A percentile compares a stretch with the other conserved stretches of the same genome.
phyloP scores from a whole-genome alignment of 2,113 vertebrate species.

The Potamarius usumacintae region DNA sequence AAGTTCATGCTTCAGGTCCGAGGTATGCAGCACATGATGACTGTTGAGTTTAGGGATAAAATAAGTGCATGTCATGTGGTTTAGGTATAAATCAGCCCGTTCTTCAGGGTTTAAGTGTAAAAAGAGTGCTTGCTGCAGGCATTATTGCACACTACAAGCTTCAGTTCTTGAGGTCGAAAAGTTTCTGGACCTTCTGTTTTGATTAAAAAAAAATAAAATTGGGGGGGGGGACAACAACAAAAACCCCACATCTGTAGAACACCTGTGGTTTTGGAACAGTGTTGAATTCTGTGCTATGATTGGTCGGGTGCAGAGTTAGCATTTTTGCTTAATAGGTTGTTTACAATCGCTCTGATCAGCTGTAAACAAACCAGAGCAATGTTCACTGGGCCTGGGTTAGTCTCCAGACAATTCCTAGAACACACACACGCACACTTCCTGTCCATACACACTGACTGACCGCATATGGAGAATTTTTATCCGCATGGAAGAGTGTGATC shows the following conservation, averaged over 20 bases:
- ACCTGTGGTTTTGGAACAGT: conserved; percentile 44
- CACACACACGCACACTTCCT: background rate
- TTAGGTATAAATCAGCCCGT: background rate
- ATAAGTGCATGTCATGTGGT: background rate
- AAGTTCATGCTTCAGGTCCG: too few species aligned
- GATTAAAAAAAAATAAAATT: background rate
- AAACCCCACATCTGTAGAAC: conserved; percentile 50
- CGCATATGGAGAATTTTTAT: background rate
- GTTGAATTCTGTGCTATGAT: conserved; percentile 43
- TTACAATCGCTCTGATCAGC: conserved; percentile 33
- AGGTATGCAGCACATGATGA: too few species aligned
- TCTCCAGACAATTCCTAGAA: background rate
- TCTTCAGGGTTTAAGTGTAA: background rate
- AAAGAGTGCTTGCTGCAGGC: background rate
- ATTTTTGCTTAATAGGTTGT: conserved; percentile 26
- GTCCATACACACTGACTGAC: background rate
- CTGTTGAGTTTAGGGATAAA: background rate
- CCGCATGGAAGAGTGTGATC: background rate
- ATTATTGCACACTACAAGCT: background rate
- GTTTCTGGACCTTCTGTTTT: background rate
- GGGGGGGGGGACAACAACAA: background rate
- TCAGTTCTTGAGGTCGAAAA: background rate
- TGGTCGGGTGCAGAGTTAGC: conserved; percentile 25
- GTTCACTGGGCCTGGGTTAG: background rate
- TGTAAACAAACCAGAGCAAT: conserved; percentile 29